phyloP scores from a whole-genome alignment of 1,140 invertebrate species.

The Temnothorax nylanderi region DNA sequence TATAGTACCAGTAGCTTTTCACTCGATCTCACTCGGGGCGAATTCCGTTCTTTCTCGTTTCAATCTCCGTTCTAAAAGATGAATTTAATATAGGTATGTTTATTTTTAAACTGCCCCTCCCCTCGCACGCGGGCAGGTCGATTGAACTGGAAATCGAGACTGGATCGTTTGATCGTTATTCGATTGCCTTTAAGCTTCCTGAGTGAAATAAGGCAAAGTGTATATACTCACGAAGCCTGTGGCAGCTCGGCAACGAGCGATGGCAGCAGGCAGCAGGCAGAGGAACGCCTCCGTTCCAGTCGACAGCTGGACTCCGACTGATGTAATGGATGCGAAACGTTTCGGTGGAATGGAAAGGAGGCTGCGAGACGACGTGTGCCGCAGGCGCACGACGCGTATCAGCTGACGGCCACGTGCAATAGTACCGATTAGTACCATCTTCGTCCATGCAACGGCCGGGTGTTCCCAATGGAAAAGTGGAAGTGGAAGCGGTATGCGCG shows the following conservation, averaged over 20 bases:
- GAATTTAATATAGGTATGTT: not conserved
- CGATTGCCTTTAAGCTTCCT: not conserved
- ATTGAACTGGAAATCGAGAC: not conserved
- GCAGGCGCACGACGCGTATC: slow-evolving; percentile 61
- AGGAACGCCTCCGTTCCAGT: not conserved
- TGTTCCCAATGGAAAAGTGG: not conserved
- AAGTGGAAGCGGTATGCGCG: not conserved
- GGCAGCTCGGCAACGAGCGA: too few species aligned
- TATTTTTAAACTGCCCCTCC: not conserved
- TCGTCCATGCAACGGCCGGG: not conserved
- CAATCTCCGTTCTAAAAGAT: not conserved
- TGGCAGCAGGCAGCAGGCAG: not conserved
- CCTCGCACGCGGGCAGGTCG: not conserved
- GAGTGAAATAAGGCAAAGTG: not conserved
- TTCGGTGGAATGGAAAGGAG: slow-evolving; percentile 12
- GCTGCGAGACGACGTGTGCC: slow-evolving; percentile 50
- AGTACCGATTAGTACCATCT: slow-evolving; percentile 32
- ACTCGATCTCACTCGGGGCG: not conserved
- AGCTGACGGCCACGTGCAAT: slow-evolving; percentile 75
- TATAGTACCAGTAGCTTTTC: not conserved
- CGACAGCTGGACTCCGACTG: slow-evolving; percentile 51
- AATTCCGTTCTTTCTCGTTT: not conserved
- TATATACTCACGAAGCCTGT: slow-evolving; percentile 1
- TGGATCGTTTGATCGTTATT: too few species aligned
- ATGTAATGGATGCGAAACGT: slow-evolving; percentile 33